These are phyloP conservation scores for Plecturocebus donacophilus DNA, from an alignment of 2,113 vertebrate genomes.

Conservation along the genomic window DNA sequence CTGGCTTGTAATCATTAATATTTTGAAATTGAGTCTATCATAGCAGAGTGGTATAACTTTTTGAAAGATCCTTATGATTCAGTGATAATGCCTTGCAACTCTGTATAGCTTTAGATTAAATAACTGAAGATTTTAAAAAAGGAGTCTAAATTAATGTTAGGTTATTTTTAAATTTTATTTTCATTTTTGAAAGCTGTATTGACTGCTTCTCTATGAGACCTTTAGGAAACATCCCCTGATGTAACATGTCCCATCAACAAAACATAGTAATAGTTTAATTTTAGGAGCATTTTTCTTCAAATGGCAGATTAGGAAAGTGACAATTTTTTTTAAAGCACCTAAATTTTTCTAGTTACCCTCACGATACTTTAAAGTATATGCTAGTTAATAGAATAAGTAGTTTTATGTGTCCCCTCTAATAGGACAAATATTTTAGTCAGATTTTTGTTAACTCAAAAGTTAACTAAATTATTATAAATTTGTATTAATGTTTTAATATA, in stretches of 20 bases:
- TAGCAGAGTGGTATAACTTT: background rate
- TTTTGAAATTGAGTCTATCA: background rate
- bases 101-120: background rate
- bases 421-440: background rate
- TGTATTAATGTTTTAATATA: too few relatives aligned
- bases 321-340: background rate
- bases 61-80: conserved; percentile 25
- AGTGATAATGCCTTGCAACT: background rate
- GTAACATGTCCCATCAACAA: background rate
- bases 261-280: background rate
- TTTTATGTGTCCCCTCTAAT: background rate
- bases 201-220: background rate
- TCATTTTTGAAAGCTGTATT: conserved; percentile 11
- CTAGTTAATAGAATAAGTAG: background rate
- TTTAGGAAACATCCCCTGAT: background rate
- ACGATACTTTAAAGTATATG: background rate
- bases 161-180: background rate
- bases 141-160: background rate
- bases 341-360: background rate
- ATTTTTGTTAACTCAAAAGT: background rate
- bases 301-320: background rate
- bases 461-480: too few relatives aligned
- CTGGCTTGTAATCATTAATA: background rate
- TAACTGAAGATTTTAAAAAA: background rate
- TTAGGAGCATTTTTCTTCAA: conserved; percentile 15